Evolutionary conservation across 2,888 invertebrate genomes (phyloP), one percentile per base, ranked within the genome.

Genomic region (Brachyptera putata): DNA sequence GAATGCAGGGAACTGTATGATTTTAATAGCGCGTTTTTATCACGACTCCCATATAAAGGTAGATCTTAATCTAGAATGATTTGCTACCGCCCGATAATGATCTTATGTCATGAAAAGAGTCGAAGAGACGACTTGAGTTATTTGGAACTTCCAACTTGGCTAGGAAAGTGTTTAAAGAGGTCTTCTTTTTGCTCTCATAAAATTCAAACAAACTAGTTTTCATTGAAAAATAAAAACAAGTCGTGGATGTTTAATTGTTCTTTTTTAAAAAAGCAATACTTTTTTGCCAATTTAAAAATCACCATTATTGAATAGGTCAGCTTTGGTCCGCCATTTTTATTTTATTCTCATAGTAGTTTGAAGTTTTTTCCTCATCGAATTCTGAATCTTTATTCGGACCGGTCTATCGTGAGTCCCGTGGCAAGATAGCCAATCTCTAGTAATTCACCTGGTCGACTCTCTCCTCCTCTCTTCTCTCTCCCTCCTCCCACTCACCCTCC

Each of bases 311-410:
- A 43, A 21, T 11, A 3, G 18, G 4, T 16, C 43, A 11, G 34
- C 18, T 36, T 53, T 11, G 22, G 36, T 53, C 53, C 53, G 53
- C 53, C 53, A 53, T 53, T 53, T 53, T 30, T 18, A 18, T 53
- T 34, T n/a, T 16, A 36, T 22, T 34, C 43, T 50, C 30, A 30
- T 30, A 7, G 30, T 30, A 7, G 30, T 30, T 30, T 5, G 30
- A 7, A 7, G 30, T 11, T 30, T 30, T 30, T 30, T 30, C 11
- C 5, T 30, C 11, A 5, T 11, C 30, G 30, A 30, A 5, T 5
- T 5, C 30, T 7, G 22, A 21, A 18, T 48, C 46, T 48, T 48
- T 36, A 14, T 14, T 59, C 21, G 55, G 55, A 53, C 50, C 53
- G 41, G 46, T 53, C 55, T 59, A 39, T 53, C 22, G 14, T 55